Conservation (phyloP, 2,797 vertebrate genomes). For the Gymnopithys bicolor region DNA sequence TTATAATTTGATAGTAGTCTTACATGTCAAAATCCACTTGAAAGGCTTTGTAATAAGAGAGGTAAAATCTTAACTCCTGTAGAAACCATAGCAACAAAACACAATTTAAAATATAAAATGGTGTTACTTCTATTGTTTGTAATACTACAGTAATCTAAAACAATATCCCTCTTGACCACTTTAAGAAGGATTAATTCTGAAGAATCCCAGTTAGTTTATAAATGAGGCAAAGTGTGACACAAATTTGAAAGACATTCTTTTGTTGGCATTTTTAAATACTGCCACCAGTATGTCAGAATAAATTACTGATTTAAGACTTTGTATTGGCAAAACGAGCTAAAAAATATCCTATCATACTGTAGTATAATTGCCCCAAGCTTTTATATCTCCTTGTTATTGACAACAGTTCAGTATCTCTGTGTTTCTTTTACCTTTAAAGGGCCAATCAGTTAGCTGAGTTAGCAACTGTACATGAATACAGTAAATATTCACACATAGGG, state of each 20-base stretch:
- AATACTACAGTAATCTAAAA: not conserved
- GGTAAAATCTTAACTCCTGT: not conserved
- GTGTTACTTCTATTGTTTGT: not conserved
- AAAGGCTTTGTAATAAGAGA: not conserved
- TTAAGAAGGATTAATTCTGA: not conserved
- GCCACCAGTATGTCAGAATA: not conserved
- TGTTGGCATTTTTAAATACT: not conserved
- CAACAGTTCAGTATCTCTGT: not conserved
- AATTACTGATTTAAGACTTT: not conserved
- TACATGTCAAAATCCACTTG: not conserved
- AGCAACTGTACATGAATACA: not conserved
- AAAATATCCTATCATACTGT: not conserved
- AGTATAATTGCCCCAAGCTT: not conserved
- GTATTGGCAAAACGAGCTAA: not conserved
- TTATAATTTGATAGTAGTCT: not conserved
- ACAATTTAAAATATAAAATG: not conserved
- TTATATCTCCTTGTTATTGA: not conserved
- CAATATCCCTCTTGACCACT: not conserved
- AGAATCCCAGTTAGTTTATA: not conserved
- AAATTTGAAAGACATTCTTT: not conserved
- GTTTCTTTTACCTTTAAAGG: slow-evolving; percentile 1
- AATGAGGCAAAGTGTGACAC: not conserved
- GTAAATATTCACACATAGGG: not conserved
- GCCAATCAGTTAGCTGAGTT: slow-evolving; percentile 25
- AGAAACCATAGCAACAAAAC: not conserved